phyloP scores from a whole-genome alignment of 2,888 invertebrate species.

The Notodonta ziczac region DNA sequence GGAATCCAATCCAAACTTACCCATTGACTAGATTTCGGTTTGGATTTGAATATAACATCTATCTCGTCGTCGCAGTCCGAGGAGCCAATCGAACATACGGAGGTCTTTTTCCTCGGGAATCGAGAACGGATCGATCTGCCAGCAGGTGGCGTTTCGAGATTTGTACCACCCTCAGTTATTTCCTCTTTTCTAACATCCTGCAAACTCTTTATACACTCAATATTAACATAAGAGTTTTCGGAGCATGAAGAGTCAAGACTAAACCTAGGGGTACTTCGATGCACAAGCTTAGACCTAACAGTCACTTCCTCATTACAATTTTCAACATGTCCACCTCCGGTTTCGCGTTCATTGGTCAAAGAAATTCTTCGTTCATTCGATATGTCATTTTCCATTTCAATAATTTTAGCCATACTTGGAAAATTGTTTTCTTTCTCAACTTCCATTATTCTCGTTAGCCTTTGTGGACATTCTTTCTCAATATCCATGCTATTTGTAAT shows the following conservation, averaged over 20 bases:
- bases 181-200: conserved; percentile 81
- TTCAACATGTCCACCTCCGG: conserved; percentile 69
- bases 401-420: conserved; percentile 79
- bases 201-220: conserved; percentile 81
- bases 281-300: conserved; percentile 68
- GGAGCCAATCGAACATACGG: conserved; percentile 82
- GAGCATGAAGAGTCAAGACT: conserved; percentile 83
- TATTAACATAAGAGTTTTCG: conserved; percentile 84
- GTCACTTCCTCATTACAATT: conserved; percentile 66
- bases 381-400: conserved; percentile 81
- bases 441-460: conserved; percentile 71
- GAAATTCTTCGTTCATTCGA: conserved; percentile 80
- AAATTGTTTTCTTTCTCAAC: conserved; percentile 72
- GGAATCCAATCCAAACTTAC: conserved; percentile 83
- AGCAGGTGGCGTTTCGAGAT: conserved; percentile 64
- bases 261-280: conserved; percentile 77
- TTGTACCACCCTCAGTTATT: conserved; percentile 55
- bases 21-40: conserved; percentile 85
- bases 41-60: conserved; percentile 83
- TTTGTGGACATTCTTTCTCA: conserved; percentile 65
- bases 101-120: conserved; percentile 79
- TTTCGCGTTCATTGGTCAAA: conserved; percentile 78
- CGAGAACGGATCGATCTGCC: conserved; percentile 72
- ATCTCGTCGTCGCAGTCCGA: conserved; percentile 82
- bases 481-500: conserved; percentile 61